A percentile compares a stretch with the other conserved stretches of the same genome.
Conservation (phyloP, 1,140 invertebrate species). For the Lithobius niger region DNA sequence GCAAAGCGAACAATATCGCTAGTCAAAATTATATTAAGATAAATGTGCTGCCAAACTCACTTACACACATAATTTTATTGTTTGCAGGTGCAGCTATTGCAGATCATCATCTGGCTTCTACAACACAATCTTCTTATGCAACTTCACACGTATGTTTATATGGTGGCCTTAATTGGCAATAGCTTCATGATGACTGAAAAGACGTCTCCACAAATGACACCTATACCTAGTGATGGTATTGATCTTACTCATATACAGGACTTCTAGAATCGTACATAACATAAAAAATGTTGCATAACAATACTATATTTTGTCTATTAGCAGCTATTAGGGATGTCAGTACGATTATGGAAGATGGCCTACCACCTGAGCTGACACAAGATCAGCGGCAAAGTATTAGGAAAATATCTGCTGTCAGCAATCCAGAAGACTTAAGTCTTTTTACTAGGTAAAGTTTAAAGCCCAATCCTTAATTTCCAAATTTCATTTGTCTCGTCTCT, state of each 20-base stretch:
- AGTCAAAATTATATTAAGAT: too few relatives aligned
- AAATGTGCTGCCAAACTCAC: conserved; percentile 13
- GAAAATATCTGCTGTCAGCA: conserved; percentile 49
- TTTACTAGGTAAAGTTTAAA: conserved; percentile 36
- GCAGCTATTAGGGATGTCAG: too few relatives aligned
- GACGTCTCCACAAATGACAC: too few relatives aligned
- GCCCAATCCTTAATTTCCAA: background rate
- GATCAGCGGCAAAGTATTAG: conserved; percentile 49
- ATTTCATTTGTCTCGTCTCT: too few relatives aligned
- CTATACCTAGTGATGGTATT: too few relatives aligned
- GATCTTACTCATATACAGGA: too few relatives aligned
- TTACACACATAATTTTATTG: conserved; percentile 1
- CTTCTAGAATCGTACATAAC: too few relatives aligned
- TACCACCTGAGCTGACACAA: conserved; percentile 45
- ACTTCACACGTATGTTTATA: conserved; percentile 86
- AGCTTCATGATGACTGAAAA: too few relatives aligned
- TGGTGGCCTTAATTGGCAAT: too few relatives aligned
- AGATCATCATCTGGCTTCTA: conserved; percentile 81
- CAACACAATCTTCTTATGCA: conserved; percentile 77
- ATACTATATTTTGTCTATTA: too few relatives aligned
- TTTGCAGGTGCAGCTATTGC: conserved; percentile 44
- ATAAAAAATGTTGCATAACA: too few relatives aligned
- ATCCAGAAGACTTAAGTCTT: conserved; percentile 61
- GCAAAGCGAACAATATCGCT: too few relatives aligned
- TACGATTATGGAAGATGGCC: conserved; percentile 31